Evolutionary conservation across 2,113 vertebrate species (phyloP).

Genomic region (Amazona guildingii): DNA sequence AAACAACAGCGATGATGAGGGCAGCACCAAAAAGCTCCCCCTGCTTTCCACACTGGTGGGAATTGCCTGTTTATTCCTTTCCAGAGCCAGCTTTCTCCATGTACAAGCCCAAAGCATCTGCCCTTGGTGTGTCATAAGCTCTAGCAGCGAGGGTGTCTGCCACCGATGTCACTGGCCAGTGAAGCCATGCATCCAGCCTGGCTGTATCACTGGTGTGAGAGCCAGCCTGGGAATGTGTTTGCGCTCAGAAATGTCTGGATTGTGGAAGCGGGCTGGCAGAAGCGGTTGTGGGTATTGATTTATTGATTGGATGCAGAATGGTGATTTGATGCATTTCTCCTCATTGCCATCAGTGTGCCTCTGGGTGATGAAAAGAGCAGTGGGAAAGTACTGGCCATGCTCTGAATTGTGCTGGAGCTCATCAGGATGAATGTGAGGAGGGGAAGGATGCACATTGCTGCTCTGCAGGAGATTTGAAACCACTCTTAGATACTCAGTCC

Average conservation of each 20-base stretch:
- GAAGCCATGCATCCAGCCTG: neutral
- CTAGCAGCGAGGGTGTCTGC: neutral
- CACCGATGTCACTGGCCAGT: neutral
- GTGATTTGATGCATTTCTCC: neutral
- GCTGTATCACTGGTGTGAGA: neutral
- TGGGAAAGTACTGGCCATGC: neutral
- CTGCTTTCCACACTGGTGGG: constrained; percentile 25
- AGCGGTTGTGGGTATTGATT: neutral
- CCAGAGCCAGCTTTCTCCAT: constrained; percentile 28
- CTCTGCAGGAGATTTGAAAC: neutral
- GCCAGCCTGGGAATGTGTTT: neutral
- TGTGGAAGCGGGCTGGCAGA: neutral
- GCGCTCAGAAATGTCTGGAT: too few species aligned
- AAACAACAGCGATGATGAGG: constrained; percentile 24
- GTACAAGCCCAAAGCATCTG: constrained; percentile 30
- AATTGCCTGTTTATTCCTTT: constrained; percentile 30
- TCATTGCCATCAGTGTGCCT: neutral
- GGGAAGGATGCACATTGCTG: neutral
- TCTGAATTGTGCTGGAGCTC: neutral
- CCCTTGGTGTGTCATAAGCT: neutral
- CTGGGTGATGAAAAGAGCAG: neutral
- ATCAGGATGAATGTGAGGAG: neutral
- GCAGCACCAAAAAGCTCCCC: neutral
- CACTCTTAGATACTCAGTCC: neutral
- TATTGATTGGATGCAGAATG: neutral